phyloP scores from a whole-genome alignment of 2,888 invertebrate species.

The Pseudolycoriella hygida region DNA sequence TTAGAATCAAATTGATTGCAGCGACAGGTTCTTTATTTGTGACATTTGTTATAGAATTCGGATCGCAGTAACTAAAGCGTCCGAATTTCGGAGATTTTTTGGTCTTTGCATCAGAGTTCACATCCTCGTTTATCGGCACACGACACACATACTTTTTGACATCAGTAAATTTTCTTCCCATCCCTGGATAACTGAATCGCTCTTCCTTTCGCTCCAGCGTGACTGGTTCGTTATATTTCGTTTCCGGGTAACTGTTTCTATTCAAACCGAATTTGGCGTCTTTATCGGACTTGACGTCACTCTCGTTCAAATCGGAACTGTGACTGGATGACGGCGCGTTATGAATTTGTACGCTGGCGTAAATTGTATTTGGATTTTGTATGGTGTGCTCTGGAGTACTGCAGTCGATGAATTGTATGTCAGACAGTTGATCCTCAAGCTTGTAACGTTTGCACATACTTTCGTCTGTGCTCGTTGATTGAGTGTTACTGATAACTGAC shows the following conservation, averaged over 20 bases:
- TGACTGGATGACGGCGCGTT: conserved; percentile 20
- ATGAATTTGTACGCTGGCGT: conserved; percentile 26
- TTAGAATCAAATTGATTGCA: conserved; percentile 14
- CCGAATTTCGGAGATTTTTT: conserved; percentile 14
- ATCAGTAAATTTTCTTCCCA: conserved; percentile 12
- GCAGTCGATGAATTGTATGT: conserved; percentile 68
- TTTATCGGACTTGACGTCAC: not conserved
- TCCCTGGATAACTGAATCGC: conserved; percentile 27
- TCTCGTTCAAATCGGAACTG: conserved; percentile 9
- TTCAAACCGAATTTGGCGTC: not conserved
- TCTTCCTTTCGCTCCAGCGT: conserved; percentile 21
- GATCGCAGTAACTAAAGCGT: conserved; percentile 20
- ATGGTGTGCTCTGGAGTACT: conserved; percentile 46
- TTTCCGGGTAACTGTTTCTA: conserved; percentile 26
- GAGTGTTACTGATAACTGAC: conserved; percentile 6
- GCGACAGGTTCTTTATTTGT: not conserved
- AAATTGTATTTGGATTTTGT: conserved; percentile 20
- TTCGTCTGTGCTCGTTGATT: conserved; percentile 22
- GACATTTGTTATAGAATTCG: conserved; percentile 2
- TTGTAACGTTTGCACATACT: conserved; percentile 45
- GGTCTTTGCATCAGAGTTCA: conserved; percentile 4
- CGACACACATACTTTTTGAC: conserved; percentile 14
- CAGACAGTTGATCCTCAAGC: conserved; percentile 59
- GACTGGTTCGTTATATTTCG: conserved; percentile 19
- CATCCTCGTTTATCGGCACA: conserved; percentile 8